These are phyloP conservation scores for Reticulitermes lucifugus DNA, from an alignment of 2,888 invertebrate species.

Conservation along the genomic window DNA sequence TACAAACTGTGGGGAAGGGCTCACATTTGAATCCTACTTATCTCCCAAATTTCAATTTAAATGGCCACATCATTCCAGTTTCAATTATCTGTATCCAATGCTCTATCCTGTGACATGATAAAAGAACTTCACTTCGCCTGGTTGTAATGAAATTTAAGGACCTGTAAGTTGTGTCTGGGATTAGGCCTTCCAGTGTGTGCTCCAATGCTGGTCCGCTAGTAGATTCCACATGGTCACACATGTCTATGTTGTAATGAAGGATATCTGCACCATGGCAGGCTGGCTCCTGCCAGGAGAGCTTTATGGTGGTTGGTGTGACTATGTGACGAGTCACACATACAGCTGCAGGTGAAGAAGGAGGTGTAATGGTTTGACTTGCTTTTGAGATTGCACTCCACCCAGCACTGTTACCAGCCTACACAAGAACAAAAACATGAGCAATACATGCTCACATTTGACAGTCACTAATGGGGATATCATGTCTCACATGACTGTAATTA, in stretches of 20 bases:
- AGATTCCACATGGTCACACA: conserved; percentile 68
- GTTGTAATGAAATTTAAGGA: conserved; percentile 55
- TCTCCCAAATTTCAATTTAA: too few species aligned
- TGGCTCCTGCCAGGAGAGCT: conserved; percentile 81
- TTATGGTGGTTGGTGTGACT: conserved; percentile 76
- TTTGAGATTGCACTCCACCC: conserved; percentile 83
- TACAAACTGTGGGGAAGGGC: too few species aligned
- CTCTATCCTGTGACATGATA: too few species aligned
- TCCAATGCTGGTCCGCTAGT: conserved; percentile 71
- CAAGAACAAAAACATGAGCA: too few species aligned
- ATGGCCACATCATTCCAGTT: too few species aligned
- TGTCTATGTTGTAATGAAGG: conserved; percentile 80
- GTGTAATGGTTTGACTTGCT: conserved; percentile 75
- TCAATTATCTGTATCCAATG: too few species aligned
- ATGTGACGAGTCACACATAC: conserved; percentile 68
- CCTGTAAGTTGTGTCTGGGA: conserved; percentile 83
- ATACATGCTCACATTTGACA: too few species aligned
- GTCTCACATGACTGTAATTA: too few species aligned
- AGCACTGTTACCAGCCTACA: conserved; percentile 81
- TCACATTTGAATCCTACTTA: too few species aligned
- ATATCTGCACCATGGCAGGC: conserved; percentile 81
- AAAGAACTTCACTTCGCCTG: too few species aligned
- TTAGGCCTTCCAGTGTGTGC: conserved; percentile 75
- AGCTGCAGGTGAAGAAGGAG: conserved; percentile 83
- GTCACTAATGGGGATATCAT: too few species aligned